A percentile compares a stretch with the other conserved stretches of the same genome.
These are phyloP conservation scores for Hippoglossus hippoglossus DNA, from an alignment of 2,797 vertebrate species.

Conservation along the genomic window DNA sequence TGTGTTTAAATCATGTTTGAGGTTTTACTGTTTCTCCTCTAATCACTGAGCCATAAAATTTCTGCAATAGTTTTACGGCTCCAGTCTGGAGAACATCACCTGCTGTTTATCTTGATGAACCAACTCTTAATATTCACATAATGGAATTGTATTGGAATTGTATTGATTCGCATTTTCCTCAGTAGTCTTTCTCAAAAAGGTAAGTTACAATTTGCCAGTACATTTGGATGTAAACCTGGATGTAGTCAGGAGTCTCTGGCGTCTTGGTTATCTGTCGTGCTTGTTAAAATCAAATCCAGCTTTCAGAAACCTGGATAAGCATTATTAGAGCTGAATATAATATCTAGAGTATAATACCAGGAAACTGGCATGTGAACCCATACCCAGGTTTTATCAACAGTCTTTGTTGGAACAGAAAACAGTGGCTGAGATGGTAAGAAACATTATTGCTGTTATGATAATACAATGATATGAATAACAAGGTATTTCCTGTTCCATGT, in stretches of 20 bases:
- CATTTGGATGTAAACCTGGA: background rate
- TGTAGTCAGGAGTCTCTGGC: background rate
- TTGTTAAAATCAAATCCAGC: no score
- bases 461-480: no score
- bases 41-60: background rate
- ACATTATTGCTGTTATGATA: background rate
- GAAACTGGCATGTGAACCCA: background rate
- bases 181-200: background rate
- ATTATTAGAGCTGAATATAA: background rate
- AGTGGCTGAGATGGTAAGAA: background rate
- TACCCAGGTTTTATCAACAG: background rate
- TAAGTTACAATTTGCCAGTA: background rate
- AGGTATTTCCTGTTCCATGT: no score
- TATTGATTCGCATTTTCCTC: background rate
- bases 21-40: background rate
- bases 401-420: no score
- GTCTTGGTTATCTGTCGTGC: background rate
- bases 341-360: background rate
- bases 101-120: slow-evolving; percentile 3
- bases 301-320: background rate
- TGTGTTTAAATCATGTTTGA: background rate
- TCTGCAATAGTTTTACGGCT: background rate
- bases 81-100: background rate
- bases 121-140: background rate
- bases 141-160: background rate